Evolutionary conservation across 1,140 invertebrate species (phyloP).

Genomic region (Campodea augens): DNA sequence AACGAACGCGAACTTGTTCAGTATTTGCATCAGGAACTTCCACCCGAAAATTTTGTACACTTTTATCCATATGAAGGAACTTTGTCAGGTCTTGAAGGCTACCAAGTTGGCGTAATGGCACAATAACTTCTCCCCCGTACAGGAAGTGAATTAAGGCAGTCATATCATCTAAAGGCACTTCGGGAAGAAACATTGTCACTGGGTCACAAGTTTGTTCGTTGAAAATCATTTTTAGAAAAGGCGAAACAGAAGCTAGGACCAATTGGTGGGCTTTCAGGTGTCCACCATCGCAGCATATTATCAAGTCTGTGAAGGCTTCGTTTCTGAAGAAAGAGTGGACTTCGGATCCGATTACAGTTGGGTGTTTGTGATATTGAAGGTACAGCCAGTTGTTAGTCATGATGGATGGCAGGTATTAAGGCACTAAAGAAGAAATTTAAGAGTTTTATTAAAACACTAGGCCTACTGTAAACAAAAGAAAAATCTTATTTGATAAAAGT

Average conservation of each 20-base stretch:
- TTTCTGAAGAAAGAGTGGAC: slow-evolving; percentile 13
- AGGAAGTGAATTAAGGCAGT: slow-evolving; percentile 14
- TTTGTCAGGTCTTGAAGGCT: slow-evolving; percentile 15
- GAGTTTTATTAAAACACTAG: too few relatives aligned
- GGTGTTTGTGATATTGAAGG: slow-evolving; percentile 17
- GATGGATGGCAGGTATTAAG: too few relatives aligned
- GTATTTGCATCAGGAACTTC: not conserved
- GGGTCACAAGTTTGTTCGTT: slow-evolving; percentile 11
- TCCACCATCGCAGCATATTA: slow-evolving; percentile 16
- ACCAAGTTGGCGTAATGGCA: slow-evolving; percentile 15
- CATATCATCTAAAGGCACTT: slow-evolving; percentile 15
- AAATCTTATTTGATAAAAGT: too few relatives aligned
- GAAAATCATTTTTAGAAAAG: slow-evolving; percentile 17
- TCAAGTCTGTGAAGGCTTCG: slow-evolving; percentile 14
- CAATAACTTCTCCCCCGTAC: slow-evolving; percentile 16
- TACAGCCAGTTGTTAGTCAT: slow-evolving; percentile 16
- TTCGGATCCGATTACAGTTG: slow-evolving; percentile 16
- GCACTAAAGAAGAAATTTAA: too few relatives aligned
- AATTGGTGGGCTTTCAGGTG: slow-evolving; percentile 15
- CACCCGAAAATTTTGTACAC: not conserved
- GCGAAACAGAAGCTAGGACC: slow-evolving; percentile 14
- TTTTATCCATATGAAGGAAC: slow-evolving; percentile 14
- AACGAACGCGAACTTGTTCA: not conserved
- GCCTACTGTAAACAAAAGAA: too few relatives aligned
- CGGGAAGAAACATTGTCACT: slow-evolving; percentile 14